Evolutionary conservation across 2,113 vertebrate species (phyloP).

Genomic region (Pteruthius melanotis): DNA sequence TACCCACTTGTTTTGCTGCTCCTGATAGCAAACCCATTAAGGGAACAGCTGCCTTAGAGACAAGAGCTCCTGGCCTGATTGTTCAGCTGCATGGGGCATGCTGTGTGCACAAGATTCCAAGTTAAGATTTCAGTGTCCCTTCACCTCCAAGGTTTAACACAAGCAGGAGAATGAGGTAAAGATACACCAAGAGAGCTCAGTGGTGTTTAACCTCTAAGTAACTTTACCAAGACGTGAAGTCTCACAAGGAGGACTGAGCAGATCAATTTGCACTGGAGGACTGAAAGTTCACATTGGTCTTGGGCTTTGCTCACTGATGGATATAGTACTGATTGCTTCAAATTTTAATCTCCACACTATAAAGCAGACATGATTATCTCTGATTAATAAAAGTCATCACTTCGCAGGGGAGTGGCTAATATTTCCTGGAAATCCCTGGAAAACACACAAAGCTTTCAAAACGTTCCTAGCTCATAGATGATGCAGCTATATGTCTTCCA

Average conservation of each 20-base stretch:
- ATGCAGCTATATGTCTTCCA: not conserved
- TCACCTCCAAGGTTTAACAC: not conserved
- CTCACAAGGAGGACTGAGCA: not conserved
- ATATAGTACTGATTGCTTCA: not conserved
- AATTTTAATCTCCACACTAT: not conserved
- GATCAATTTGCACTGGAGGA: not conserved
- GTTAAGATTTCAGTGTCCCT: not conserved
- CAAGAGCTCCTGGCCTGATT: not conserved
- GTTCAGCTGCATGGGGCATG: not conserved
- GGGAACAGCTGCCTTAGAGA: not conserved
- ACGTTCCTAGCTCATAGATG: not conserved
- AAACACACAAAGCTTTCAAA: not conserved
- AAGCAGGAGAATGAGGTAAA: not conserved
- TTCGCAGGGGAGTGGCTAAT: not conserved
- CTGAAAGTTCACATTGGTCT: not conserved
- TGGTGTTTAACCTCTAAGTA: not conserved
- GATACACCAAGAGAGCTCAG: not conserved
- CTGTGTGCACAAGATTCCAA: not conserved
- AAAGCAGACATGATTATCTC: not conserved
- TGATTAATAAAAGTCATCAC: not conserved
- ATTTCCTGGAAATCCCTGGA: not conserved
- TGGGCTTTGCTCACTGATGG: not conserved
- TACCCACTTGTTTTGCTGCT: not conserved
- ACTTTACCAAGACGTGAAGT: not conserved
- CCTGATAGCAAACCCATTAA: not conserved